Evolutionary conservation across 2,797 vertebrate genomes (phyloP).

Genomic region (Pantherophis vulpinus): DNA sequence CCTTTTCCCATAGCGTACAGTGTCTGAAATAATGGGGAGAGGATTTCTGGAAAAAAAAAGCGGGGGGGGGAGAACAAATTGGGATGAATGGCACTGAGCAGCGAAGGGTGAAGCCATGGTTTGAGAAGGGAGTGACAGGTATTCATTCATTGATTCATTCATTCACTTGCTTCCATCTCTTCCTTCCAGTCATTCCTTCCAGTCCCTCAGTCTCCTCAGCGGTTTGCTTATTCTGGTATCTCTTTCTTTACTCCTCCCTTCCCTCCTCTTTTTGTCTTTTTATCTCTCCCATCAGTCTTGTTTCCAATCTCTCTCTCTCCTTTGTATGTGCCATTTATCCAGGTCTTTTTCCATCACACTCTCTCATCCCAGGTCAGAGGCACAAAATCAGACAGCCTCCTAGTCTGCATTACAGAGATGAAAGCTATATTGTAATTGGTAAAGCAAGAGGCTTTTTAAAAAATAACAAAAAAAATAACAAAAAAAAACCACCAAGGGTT

Average conservation of each 20-base stretch:
- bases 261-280: slow-evolving; percentile 5
- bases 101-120: not conserved
- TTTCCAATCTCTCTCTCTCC: not conserved
- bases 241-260: not conserved
- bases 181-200: not conserved
- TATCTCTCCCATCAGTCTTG: not conserved
- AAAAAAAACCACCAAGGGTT: not conserved
- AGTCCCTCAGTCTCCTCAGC: not conserved
- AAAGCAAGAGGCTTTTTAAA: not conserved
- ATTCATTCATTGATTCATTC: not conserved
- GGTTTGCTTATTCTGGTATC: not conserved
- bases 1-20: not conserved
- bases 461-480: not conserved
- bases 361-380: not conserved
- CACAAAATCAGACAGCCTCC: not conserved
- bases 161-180: not conserved
- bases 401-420: not conserved
- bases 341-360: not conserved
- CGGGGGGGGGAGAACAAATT: not conserved
- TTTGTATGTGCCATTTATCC: not conserved
- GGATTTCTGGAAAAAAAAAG: not conserved
- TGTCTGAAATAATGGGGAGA: slow-evolving; percentile 15
- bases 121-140: not conserved
- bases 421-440: not conserved
- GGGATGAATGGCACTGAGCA: not conserved